phyloP scores from a whole-genome alignment of 64 coral and sea anemone species.

The Astreopora myriophthalma region DNA sequence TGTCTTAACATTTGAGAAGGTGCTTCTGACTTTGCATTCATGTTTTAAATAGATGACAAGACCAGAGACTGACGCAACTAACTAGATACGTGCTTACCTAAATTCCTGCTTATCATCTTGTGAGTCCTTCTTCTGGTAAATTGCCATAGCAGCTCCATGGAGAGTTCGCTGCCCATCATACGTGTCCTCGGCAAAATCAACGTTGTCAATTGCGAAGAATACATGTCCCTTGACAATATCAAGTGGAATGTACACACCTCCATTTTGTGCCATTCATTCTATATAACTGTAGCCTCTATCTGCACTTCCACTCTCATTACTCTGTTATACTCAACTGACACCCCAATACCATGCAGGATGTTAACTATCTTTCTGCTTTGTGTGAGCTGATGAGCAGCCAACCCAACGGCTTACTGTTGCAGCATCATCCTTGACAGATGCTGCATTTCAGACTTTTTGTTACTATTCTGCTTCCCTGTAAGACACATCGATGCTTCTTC shows the following conservation, averaged over 20 bases:
- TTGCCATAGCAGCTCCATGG: not conserved
- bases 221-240: not conserved
- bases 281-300: conserved; percentile 3
- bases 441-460: conserved; percentile 18
- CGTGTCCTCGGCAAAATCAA: not conserved
- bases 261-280: not conserved
- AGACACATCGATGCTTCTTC: conserved; percentile 1
- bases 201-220: not conserved
- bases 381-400: conserved; percentile 43
- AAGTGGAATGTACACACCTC: not conserved
- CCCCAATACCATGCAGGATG: conserved; percentile 48
- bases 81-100: no score
- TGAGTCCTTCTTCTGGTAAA: not conserved
- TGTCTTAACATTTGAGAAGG: not conserved
- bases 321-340: conserved; percentile 63
- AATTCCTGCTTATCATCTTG: not conserved
- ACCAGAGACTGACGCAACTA: not conserved
- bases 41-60: not conserved
- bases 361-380: conserved; percentile 56
- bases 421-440: not conserved
- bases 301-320: conserved; percentile 50
- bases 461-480: not conserved
- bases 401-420: conserved; percentile 33
- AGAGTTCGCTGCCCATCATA: not conserved
- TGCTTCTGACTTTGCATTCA: not conserved